Conservation (phyloP, 1,140 invertebrate species). For the Drosophila suzukii region DNA sequence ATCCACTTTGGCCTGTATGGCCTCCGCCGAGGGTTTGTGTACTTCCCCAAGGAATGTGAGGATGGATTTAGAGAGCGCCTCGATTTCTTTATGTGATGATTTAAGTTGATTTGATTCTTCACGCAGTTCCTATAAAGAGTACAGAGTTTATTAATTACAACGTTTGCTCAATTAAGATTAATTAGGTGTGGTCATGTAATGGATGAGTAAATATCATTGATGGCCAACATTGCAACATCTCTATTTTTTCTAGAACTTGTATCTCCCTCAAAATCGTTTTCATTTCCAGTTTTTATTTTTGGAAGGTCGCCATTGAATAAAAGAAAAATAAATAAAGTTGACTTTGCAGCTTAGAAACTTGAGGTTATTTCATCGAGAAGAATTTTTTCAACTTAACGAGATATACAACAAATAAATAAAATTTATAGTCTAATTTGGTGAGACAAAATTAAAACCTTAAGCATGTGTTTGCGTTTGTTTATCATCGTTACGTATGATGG, state of each 20-base stretch:
- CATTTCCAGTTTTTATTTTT: conserved; percentile 60
- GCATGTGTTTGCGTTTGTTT: conserved; percentile 16
- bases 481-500: conserved; percentile 9
- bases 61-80: conserved; percentile 86
- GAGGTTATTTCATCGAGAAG: conserved; percentile 9
- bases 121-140: conserved; percentile 86
- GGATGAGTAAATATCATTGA: background rate
- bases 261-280: conserved; percentile 44
- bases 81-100: conserved; percentile 86
- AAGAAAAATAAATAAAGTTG: conserved; percentile 42
- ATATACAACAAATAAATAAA: conserved; percentile 28
- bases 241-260: background rate
- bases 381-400: conserved; percentile 14
- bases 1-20: conserved; percentile 86
- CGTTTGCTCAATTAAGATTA: background rate
- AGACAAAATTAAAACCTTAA: conserved; percentile 34
- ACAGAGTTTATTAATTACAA: conserved; percentile 7
- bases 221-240: background rate
- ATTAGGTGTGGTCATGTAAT: background rate
- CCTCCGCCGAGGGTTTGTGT: conserved; percentile 86
- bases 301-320: conserved; percentile 22
- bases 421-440: conserved; percentile 36
- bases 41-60: conserved; percentile 86
- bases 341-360: conserved; percentile 28
- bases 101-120: conserved; percentile 86